Conservation (phyloP, 1,140 invertebrate genomes). For the Sarcophaga peregrina region DNA sequence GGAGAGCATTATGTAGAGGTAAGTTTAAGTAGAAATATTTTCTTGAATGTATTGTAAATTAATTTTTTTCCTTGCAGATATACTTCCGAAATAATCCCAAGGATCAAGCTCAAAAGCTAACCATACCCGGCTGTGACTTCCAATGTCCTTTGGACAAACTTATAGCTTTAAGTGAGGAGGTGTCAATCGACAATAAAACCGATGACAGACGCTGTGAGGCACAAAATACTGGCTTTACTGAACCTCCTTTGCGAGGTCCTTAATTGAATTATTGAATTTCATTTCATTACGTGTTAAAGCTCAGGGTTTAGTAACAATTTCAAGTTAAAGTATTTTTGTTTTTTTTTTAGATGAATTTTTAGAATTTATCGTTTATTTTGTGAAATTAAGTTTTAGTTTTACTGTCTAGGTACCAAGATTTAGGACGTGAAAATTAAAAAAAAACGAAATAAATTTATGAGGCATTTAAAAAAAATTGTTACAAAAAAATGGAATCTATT, state of each 20-base stretch:
- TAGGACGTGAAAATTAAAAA: too few species aligned
- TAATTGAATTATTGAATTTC: conserved; percentile 48
- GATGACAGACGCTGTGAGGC: conserved; percentile 71
- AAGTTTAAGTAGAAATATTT: conserved; percentile 52
- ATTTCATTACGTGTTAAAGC: too few species aligned
- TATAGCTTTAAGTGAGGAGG: conserved; percentile 68
- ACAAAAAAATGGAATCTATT: too few species aligned
- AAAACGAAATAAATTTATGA: too few species aligned
- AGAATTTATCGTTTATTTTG: too few species aligned
- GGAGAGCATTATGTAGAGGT: conserved; percentile 70
- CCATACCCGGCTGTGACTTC: conserved; percentile 72
- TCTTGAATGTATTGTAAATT: conserved; percentile 26
- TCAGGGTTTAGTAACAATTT: too few species aligned
- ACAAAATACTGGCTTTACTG: conserved; percentile 69
- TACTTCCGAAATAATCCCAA: conserved; percentile 73
- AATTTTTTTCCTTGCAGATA: conserved; percentile 64
- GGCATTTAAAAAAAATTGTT: too few species aligned
- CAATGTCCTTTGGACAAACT: conserved; percentile 72
- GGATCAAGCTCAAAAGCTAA: conserved; percentile 68
- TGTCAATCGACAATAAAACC: conserved; percentile 68
- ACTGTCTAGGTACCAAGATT: too few species aligned
- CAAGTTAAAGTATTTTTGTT: too few species aligned
- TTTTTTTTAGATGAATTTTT: too few species aligned
- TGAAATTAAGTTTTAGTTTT: too few species aligned
- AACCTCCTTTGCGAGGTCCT: conserved; percentile 69